phyloP scores from a whole-genome alignment of 1,140 invertebrate species.

The Copidosoma floridanum region DNA sequence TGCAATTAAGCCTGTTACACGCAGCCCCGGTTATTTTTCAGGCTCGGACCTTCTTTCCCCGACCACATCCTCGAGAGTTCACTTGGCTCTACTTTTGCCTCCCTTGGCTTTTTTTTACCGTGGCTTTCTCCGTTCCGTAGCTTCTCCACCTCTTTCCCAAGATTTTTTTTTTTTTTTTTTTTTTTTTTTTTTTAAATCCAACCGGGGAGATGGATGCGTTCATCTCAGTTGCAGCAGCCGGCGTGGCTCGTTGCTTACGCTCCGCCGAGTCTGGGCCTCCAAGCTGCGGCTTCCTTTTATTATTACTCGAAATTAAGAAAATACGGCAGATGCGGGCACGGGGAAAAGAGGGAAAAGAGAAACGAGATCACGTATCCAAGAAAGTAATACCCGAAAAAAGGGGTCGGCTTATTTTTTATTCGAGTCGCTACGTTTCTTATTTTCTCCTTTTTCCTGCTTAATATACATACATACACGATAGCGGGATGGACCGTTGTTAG shows the following conservation, averaged over 20 bases:
- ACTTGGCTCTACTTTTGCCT: not conserved
- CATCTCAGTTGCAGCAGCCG: slow-evolving; percentile 17
- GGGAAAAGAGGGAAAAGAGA: not conserved
- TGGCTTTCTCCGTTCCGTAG: not conserved
- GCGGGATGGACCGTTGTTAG: slow-evolving; percentile 6
- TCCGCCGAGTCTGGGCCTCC: slow-evolving; percentile 9
- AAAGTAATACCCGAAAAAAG: not conserved
- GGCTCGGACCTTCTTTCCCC: not conserved
- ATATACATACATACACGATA: not conserved
- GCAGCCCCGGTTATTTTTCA: slow-evolving; percentile 9
- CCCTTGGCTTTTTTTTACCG: not conserved
- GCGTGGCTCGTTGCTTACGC: slow-evolving; percentile 26
- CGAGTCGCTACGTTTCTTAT: not conserved
- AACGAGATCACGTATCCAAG: not conserved
- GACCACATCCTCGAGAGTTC: not conserved
- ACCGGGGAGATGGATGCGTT: slow-evolving; percentile 16
- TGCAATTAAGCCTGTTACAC: slow-evolving; percentile 6
- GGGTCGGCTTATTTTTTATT: not conserved
- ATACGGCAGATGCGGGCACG: not conserved
- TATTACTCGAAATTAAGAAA: slow-evolving; percentile 26
- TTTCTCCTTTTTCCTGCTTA: not conserved
- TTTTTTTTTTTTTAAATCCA: slow-evolving; percentile 19
- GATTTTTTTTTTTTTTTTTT: slow-evolving; percentile 1
- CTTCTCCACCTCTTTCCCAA: not conserved
- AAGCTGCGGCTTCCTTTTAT: slow-evolving; percentile 28